Conservation (phyloP, 2,888 invertebrate genomes). For the Chalcosyrphus nemorum region DNA sequence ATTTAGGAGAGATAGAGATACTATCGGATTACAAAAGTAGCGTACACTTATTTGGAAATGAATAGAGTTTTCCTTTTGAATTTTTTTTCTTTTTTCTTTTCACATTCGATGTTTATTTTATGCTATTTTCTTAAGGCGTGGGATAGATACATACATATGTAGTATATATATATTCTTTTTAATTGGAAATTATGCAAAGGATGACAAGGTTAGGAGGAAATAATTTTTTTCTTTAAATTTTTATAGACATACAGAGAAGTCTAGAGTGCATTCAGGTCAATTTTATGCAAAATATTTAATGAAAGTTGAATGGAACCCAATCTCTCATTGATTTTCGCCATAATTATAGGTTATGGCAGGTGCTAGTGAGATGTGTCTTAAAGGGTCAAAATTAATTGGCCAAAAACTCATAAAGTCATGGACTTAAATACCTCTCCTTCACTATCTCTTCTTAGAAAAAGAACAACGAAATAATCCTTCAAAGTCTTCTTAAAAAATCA, state of each 20-base stretch:
- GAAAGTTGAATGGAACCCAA: neutral
- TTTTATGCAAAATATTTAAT: neutral
- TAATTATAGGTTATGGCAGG: neutral
- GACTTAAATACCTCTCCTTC: neutral
- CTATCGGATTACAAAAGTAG: constrained; percentile 64
- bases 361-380: neutral
- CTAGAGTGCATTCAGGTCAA: too few relatives aligned
- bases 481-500: too few relatives aligned
- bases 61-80: constrained; percentile 18
- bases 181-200: neutral
- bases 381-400: neutral
- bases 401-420: neutral
- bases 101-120: neutral
- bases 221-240: neutral
- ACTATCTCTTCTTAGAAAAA: too few relatives aligned
- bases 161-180: too few relatives aligned
- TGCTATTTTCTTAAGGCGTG: neutral
- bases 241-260: too few relatives aligned
- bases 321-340: neutral
- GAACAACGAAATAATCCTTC: too few relatives aligned
- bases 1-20: constrained; percentile 40
- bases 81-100: neutral
- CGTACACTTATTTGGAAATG: constrained; percentile 65
- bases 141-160: neutral
- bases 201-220: neutral